Evolutionary conservation across 2,888 invertebrate species (phyloP), one percentile per base, ranked within the genome.

Genomic region (Neocrepidodera transversa): DNA sequence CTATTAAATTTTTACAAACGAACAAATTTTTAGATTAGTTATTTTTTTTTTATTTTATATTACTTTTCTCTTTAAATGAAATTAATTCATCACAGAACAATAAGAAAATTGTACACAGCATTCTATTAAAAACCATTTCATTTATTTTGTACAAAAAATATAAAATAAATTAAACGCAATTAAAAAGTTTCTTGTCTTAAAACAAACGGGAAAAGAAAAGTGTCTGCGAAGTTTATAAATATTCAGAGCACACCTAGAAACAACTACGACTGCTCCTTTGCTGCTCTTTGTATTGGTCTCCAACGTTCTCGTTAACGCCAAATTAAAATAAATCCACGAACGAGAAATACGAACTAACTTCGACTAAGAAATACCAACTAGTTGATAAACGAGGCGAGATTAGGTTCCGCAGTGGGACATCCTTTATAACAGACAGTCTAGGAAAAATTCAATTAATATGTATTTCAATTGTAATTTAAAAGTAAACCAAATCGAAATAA

Each of bases 291-390:
- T 76, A 74, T 74, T 73, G 73, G 64, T 62, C 69, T 60, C 73
- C 71, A 70, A 74, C 74, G 71, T 73, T 70, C 76, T 76, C 75
- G 76, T 77, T 76, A 76, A 74, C 69, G 68, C 71, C 72, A 72
- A 76, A 77, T 77, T 77, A 76, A 77, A 77, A 77, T 76, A 76
- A 76, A 77, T 76, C 75, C 72, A 73, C 71, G 67, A 69, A 40
- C 64, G 63, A 65, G 60, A 68, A 70, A 70, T 68, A 63, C 68
- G 56, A 61, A 55, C 58, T 30, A 45, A 53, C 49, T 62, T 56
- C 60, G 57, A 10, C 49, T 42, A 48, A 43, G 55, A 60, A 65
- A 60, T 65, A 65, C 65, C 56, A 64, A 62, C 67, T 62, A 51
- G 35, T 35, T 45, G 51, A 51, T 58, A 51, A 30, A 26, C 50